Evolutionary conservation across 2,888 invertebrate species (phyloP), one percentile per base, ranked within the genome.

Genomic region (Dynastes grantii): DNA sequence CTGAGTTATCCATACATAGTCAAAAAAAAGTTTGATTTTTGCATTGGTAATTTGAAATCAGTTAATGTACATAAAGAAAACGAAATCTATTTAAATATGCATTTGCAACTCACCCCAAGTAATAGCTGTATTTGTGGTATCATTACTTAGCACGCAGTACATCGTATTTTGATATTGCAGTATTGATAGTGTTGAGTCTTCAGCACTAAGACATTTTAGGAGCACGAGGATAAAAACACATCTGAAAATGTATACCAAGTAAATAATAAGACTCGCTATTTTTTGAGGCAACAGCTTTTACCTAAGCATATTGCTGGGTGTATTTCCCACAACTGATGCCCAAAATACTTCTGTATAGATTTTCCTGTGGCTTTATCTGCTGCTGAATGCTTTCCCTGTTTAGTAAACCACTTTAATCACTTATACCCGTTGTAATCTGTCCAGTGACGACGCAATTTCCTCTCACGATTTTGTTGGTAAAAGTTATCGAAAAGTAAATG

Each of bases 331-430:
- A 29, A 68, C 51, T 51, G 27, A 22, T 51, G 13, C 22, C 9
- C 29, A 27, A 51, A 29, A 11, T 67, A 22, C 22, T 64, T n/a
- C 29, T 29, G 22, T 13, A 16, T 29, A 27, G 49, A 29, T 29
- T 49, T 68, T 68, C 68, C 68, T 68, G 68, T 68, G 1, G 4
- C 13, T 68, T 68, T 68, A 68, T 68, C 68, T 45, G 22, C 6
- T 49, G 16, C 9, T 6, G 27, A 22, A 8, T 29, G 29, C 13
- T 49, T 68, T 68, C 8, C 29, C 29, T 6, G 6, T 11, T 40
- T 68, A 51, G 53, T 68, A 51, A 68, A 68, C 45, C 45, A 27
- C n/a, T 4, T 68, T 51, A 68, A 51, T 68, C 68, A 51, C 9
- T 0, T 2, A 16, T 16, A 16, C 37, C 2, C 45, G 8, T 53